Percentiles rank a stretch among this genome's conserved stretches.
These are phyloP conservation scores for Craniophora ligustri DNA, from an alignment of 2,888 invertebrate genomes.

Conservation along the genomic window DNA sequence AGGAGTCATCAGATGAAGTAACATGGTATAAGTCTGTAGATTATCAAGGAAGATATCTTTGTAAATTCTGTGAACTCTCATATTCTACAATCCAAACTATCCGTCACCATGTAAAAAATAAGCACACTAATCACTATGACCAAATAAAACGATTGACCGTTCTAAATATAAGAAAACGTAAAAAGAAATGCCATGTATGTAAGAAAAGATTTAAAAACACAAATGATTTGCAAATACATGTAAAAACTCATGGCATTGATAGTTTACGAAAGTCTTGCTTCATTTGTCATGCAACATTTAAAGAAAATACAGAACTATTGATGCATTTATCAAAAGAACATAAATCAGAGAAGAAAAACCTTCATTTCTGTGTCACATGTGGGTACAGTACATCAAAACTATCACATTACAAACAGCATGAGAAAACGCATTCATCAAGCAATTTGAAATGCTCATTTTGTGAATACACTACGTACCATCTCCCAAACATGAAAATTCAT, in stretches of 20 bases:
- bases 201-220: slow-evolving; percentile 19
- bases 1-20: slow-evolving; percentile 19
- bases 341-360: background rate
- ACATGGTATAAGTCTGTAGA: slow-evolving; percentile 33
- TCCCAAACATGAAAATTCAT: slow-evolving; percentile 65
- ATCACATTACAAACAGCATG: slow-evolving; percentile 44
- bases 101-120: slow-evolving; percentile 35
- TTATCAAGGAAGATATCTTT: slow-evolving; percentile 24
- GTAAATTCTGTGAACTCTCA: slow-evolving; percentile 56
- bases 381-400: slow-evolving; percentile 47
- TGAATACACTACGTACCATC: slow-evolving; percentile 35
- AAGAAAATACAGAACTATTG: slow-evolving; percentile 4
- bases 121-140: slow-evolving; percentile 24
- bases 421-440: slow-evolving; percentile 16
- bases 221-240: slow-evolving; percentile 18
- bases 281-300: slow-evolving; percentile 31
- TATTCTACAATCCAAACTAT: slow-evolving; percentile 55
- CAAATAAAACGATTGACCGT: slow-evolving; percentile 6
- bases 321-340: slow-evolving; percentile 29
- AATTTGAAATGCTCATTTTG: slow-evolving; percentile 28
- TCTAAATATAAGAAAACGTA: slow-evolving; percentile 12
- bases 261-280: slow-evolving; percentile 34
- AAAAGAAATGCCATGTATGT: slow-evolving; percentile 45
- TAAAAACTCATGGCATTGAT: slow-evolving; percentile 20
- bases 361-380: slow-evolving; percentile 27